Conservation (phyloP, 2,888 invertebrate genomes). For the Rhabditophanes sp. region DNA sequence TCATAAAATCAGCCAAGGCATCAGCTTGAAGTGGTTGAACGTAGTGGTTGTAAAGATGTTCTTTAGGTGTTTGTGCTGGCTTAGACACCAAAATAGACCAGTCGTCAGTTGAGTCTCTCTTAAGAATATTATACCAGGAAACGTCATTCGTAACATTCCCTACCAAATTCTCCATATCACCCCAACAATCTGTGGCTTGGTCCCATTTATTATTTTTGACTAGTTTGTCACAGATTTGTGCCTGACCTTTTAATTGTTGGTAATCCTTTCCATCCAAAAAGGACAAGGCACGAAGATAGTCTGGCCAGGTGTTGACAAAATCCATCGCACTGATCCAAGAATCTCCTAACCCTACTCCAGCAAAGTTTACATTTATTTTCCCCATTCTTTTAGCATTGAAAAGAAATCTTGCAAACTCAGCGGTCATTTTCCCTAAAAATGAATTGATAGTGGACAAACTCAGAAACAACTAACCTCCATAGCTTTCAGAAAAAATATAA, state of each 20-base stretch:
- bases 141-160: conserved; percentile 53
- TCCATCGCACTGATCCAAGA: conserved; percentile 78
- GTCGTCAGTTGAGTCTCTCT: conserved; percentile 24
- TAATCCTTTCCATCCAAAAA: too few relatives aligned
- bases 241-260: too few relatives aligned
- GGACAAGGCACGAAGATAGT: conserved; percentile 59
- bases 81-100: conserved; percentile 11
- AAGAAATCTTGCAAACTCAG: conserved; percentile 58
- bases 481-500: conserved; percentile 62
- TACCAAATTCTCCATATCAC: conserved; percentile 53
- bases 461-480: background rate
- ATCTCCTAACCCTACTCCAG: conserved; percentile 68
- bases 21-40: conserved; percentile 21
- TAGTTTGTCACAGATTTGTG: conserved; percentile 10
- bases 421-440: conserved; percentile 81
- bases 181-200: conserved; percentile 56
- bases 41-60: conserved; percentile 18
- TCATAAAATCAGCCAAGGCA: conserved; percentile 53
- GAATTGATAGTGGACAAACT: background rate
- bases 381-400: conserved; percentile 52
- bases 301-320: conserved; percentile 67
- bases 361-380: conserved; percentile 54
- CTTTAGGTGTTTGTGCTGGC: conserved; percentile 8
- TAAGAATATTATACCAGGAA: conserved; percentile 66
- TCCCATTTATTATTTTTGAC: conserved; percentile 52